Base-by-base conservation (phyloP, 2,797 vertebrate genomes). In the Myoxocephalus aenaeus region DNA sequence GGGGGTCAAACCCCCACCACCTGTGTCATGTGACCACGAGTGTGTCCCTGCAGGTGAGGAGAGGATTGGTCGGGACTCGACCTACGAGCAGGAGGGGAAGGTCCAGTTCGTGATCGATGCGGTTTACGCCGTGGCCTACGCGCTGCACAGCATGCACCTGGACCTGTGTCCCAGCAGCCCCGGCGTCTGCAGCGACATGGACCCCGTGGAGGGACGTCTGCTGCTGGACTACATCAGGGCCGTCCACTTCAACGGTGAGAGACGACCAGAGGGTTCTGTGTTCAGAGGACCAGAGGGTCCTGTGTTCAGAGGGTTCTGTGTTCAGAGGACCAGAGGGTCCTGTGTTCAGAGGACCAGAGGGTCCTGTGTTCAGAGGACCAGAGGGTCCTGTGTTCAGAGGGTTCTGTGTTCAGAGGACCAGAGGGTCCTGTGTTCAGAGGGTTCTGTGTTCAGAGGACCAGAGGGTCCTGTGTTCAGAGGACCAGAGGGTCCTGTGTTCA, bases 91-190 rank as follows among this genome's bases (percentile, higher is more conserved):
- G 90, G 97, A 97, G 62, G 97, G 97, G 34, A 97, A 98, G 90
- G 97, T 98, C 7, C 97, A 98, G 92, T 98, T 98, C 81, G 97
- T 98, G 58, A 97, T 98, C 0, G 97, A 98, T 1, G 97, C 97
- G 0, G 97, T 98, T 6, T 97, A 97, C 0, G 96, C 97, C 48
- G 96, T 98, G 61, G 97, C 97, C 7, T 95, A 96, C 0, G 97
- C 95, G 1, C 93, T 98, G 22, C 96, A 98, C 93, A 95, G 85
- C 89, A 97, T 98, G 96, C 94, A 96, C 71, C 92, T 89, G 71
- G 95, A 96, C 1, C 92, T 97, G 46, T 98, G 97, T 40, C 94
- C 95, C 0, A 94, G 96, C 3, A 90, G 89, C 70, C 68, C 58
- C 0, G 96, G 97, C 0, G 90, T 98, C 58, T 98, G 97, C 69